Percentiles rank a stretch among this genome's conserved stretches.
Evolutionary conservation across 1,140 invertebrate species (phyloP).

Genomic region (Zeugodacus cucurbitae): DNA sequence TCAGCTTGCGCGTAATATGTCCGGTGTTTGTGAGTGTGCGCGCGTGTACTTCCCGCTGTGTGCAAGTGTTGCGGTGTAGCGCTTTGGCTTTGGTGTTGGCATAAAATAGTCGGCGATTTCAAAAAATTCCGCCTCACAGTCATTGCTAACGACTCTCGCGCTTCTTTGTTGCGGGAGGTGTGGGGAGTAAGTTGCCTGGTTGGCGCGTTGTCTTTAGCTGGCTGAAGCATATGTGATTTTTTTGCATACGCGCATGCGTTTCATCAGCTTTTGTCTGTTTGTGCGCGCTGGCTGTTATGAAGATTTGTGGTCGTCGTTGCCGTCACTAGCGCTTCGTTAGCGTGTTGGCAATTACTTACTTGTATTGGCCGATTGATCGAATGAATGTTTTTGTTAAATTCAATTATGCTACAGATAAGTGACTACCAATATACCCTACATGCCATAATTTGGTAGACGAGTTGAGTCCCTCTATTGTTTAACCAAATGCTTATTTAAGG

Average conservation of each 20-base stretch:
- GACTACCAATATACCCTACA: background rate
- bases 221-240: background rate
- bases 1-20: background rate
- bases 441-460: background rate
- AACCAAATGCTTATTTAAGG: no score
- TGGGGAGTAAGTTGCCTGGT: background rate
- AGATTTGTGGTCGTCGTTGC: background rate
- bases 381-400: background rate
- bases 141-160: background rate
- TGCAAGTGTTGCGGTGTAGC: background rate
- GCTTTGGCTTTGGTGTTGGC: background rate
- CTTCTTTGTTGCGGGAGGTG: background rate
- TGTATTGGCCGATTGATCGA: constrained; percentile 18
- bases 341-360: constrained; percentile 23
- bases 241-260: constrained; percentile 35
- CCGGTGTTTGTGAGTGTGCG: background rate
- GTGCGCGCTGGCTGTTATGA: background rate
- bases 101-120: background rate
- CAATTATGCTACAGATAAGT: background rate
- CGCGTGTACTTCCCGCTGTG: background rate
- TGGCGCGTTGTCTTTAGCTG: background rate
- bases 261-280: constrained; percentile 9
- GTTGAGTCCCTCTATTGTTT: no score
- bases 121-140: background rate
- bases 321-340: constrained; percentile 6